Conservation (phyloP, 2,888 invertebrate genomes). For the Sceliomorpha sp. region DNA sequence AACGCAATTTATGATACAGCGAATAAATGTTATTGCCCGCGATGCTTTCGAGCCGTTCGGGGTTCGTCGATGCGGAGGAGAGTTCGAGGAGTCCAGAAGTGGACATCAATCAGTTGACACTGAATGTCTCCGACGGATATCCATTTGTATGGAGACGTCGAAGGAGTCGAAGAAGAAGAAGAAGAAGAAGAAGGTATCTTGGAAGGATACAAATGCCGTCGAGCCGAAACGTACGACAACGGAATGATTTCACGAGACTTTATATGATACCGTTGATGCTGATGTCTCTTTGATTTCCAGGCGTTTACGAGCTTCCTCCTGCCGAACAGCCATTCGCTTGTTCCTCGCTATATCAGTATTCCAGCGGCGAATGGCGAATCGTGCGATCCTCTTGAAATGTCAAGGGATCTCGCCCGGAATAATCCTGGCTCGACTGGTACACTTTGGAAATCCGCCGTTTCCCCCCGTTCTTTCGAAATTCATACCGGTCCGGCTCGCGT, state of each 20-base stretch:
- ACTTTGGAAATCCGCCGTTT: constrained; percentile 30
- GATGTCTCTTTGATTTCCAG: constrained; percentile 45
- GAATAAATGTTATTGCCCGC: too few relatives aligned
- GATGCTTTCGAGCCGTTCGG: too few relatives aligned
- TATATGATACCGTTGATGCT: constrained; percentile 17
- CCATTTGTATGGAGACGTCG: too few relatives aligned
- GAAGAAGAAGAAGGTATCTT: background rate
- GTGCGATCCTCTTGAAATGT: constrained; percentile 31
- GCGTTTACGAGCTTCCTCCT: constrained; percentile 39
- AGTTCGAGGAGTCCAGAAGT: constrained; percentile 7
- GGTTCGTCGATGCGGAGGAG: background rate
- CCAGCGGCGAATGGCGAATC: constrained; percentile 25
- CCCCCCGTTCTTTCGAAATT: constrained; percentile 22
- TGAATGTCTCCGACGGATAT: constrained; percentile 4
- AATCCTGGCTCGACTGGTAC: constrained; percentile 15
- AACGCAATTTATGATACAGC: too few relatives aligned
- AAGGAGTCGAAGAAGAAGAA: too few relatives aligned
- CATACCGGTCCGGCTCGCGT: background rate
- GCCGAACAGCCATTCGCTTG: constrained; percentile 32
- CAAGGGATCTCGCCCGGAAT: constrained; percentile 13
- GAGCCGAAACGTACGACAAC: background rate
- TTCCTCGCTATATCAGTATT: constrained; percentile 30
- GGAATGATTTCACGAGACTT: constrained; percentile 13
- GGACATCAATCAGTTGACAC: constrained; percentile 13
- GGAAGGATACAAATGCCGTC: constrained; percentile 5